Percentiles rank a stretch among this genome's conserved stretches.
phyloP scores from a whole-genome alignment of 2,797 vertebrate species.

The Takifugu ocellatus region DNA sequence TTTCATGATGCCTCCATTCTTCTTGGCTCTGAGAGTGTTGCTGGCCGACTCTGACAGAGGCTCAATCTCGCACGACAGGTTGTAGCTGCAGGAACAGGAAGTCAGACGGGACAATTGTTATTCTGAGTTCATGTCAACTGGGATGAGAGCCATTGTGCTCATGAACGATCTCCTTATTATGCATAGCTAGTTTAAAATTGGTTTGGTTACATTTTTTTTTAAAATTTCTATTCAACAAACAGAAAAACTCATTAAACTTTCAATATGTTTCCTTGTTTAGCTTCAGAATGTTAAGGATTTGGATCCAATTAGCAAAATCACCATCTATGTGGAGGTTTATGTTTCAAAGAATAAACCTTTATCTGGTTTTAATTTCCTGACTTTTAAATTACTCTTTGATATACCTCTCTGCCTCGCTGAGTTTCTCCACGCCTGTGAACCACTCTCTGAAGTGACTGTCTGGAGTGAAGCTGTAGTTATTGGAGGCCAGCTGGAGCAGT shows the following conservation, averaged over 20 bases:
- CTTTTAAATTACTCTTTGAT: slow-evolving; percentile 15
- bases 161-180: background rate
- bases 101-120: background rate
- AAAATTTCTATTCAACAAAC: background rate
- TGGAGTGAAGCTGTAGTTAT: slow-evolving; percentile 89
- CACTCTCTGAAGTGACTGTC: slow-evolving; percentile 84
- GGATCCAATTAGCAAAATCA: no score
- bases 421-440: slow-evolving; percentile 83
- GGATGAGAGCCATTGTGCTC: no score
- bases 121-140: background rate
- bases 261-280: no score
- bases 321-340: no score
- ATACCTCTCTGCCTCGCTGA: slow-evolving; percentile 88
- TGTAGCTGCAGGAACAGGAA: slow-evolving; percentile 75
- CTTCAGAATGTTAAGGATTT: no score
- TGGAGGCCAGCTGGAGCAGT: slow-evolving; percentile 90
- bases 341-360: background rate
- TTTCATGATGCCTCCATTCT: slow-evolving; percentile 89
- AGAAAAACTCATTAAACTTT: no score
- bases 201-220: background rate
- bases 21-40: slow-evolving; percentile 88
- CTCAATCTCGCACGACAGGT: slow-evolving; percentile 90
- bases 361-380: background rate
- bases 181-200: background rate
- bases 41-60: slow-evolving; percentile 89